Conservation (phyloP, 2,113 vertebrate species). For the Phodopus roborovskii region DNA sequence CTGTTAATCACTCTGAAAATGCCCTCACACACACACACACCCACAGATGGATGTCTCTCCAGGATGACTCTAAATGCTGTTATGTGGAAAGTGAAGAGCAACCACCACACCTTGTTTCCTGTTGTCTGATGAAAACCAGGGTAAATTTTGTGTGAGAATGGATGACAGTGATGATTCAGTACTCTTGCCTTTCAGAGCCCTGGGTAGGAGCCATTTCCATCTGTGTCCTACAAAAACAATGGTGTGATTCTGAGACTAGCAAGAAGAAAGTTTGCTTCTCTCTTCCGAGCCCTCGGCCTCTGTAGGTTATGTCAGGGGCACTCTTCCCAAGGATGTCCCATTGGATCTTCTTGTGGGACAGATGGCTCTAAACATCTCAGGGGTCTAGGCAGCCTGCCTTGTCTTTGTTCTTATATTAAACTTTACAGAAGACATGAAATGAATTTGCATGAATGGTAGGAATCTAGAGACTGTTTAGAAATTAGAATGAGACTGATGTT, state of each 20-base stretch:
- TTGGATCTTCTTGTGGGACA: neutral
- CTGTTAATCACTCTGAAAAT: neutral
- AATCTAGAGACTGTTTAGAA: constrained; percentile 28
- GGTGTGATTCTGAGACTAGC: neutral
- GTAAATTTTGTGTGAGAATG: neutral
- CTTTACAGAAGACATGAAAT: neutral
- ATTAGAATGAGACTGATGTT: neutral
- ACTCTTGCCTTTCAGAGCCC: neutral
- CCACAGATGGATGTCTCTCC: neutral
- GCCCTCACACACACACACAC: too few relatives aligned
- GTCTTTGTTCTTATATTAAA: constrained; percentile 13
- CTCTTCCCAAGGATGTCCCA: neutral
- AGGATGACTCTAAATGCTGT: neutral
- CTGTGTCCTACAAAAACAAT: neutral
- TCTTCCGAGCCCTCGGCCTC: neutral
- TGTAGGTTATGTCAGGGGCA: neutral
- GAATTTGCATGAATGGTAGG: neutral
- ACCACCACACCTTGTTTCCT: neutral
- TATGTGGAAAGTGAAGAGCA: neutral
- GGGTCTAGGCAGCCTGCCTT: neutral
- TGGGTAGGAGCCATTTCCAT: too few relatives aligned
- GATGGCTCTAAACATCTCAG: neutral
- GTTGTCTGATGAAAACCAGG: neutral
- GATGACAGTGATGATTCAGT: too few relatives aligned
- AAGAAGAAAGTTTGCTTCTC: neutral